Conservation (phyloP, 2,113 vertebrate genomes). For the Canis aureus region DNA sequence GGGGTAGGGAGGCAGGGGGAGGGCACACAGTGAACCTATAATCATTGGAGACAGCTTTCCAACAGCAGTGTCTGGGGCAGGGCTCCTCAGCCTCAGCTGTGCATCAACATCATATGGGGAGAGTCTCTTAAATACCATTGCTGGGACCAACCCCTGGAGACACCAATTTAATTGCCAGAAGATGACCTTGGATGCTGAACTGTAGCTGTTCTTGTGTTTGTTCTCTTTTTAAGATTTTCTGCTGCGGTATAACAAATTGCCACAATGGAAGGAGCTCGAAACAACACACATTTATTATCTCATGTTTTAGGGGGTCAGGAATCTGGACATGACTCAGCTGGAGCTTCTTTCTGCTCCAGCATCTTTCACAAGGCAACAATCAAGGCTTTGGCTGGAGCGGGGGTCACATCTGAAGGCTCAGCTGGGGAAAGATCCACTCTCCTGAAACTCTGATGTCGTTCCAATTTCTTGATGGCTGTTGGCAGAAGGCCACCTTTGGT, state of each 20-base stretch:
- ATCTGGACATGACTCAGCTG: no score
- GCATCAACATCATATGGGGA: rapidly evolving
- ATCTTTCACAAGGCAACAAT: neutral
- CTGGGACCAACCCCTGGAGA: neutral
- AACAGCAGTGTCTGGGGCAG: neutral
- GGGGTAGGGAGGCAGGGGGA: neutral
- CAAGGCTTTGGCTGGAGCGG: rapidly evolving
- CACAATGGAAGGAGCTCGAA: neutral
- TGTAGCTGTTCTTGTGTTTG: rapidly evolving
- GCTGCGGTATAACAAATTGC: neutral
- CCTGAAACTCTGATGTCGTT: neutral
- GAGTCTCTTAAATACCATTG: neutral
- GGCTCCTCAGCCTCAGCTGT: neutral
- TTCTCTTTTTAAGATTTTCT: neutral
- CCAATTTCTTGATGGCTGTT: neutral
- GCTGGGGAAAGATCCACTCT: neutral
- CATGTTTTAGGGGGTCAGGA: neutral
- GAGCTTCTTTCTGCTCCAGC: neutral
- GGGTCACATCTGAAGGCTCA: neutral
- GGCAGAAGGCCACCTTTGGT: neutral
- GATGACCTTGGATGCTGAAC: neutral
- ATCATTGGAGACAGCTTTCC: neutral
- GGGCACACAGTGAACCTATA: neutral
- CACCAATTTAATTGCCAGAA: neutral
- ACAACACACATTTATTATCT: neutral